Evolutionary conservation across 2,113 vertebrate genomes (phyloP).

Genomic region (Turdus rufiventris): DNA sequence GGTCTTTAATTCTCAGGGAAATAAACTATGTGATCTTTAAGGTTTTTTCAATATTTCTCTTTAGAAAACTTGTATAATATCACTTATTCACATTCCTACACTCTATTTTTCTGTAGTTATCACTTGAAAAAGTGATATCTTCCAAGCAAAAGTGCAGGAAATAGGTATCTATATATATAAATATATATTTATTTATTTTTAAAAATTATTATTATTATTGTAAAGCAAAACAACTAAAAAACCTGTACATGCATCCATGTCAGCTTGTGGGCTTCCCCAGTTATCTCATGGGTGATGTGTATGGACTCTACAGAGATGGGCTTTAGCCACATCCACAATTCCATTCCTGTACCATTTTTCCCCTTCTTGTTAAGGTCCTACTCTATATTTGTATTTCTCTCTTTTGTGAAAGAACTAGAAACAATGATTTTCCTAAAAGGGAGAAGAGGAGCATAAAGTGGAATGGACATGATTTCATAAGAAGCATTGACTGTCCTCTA

Average conservation of each 20-base stretch:
- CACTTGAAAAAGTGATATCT: background rate
- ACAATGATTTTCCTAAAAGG: background rate
- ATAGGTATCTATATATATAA: background rate
- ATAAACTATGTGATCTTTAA: background rate
- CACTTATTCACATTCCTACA: background rate
- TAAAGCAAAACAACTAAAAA: background rate
- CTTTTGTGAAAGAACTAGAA: background rate
- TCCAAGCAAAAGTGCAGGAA: background rate
- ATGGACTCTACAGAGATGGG: background rate
- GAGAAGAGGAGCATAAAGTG: background rate
- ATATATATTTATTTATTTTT: no score
- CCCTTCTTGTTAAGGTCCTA: background rate
- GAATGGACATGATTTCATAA: fast-evolving
- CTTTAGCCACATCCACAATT: background rate
- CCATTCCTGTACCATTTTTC: background rate
- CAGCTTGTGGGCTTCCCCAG: background rate
- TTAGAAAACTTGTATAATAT: background rate
- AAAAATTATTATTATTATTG: background rate
- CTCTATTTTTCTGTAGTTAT: background rate
- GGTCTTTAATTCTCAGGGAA: background rate
- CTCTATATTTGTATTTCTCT: background rate
- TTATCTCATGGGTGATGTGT: no score
- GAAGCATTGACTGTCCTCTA: background rate
- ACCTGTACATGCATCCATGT: background rate
- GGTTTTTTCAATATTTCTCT: background rate